Base-by-base conservation (phyloP, 1,140 invertebrate species). In the Fopius arisanus region DNA sequence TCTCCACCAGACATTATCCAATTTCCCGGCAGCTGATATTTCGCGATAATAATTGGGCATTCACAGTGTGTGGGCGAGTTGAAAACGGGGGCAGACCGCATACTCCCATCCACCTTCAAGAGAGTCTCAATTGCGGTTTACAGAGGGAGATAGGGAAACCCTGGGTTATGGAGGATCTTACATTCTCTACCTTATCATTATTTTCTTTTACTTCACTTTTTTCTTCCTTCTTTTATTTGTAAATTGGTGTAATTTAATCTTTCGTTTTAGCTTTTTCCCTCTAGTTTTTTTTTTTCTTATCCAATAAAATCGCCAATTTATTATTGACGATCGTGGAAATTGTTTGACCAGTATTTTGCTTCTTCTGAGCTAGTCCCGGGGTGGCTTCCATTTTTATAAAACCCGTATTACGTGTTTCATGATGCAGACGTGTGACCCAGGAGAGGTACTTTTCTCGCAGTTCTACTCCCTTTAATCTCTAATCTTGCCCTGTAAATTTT, bases 31-130 rank as follows among this genome's bases (percentile, higher is more conserved):
- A 80, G 83, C 33, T 71, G 67, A 83, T 82, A 82, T 81, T 83
- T 80, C 78, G 78, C 76, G 78, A 81, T 80, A 82, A 84, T 84
- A 84, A 84, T 84, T 84, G 82, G 82, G 81, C 80, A 83, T 82
- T 84, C 81, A 84, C 4, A 21, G 33, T 31, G 63, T 33, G 63
- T 66, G 63, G 63, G 63, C 33, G 33, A 31, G 63, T 66, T 66
- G 63, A 40, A 66, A 40, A 66, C 16, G 31, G 63, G 63, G 31
- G 31, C 28, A 66, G 63, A 66, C 54, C 54, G 28, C n/a, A 65
- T 33, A 65, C 14, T n/a, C 28, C n/a, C 14, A 14, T 65, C 10
- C 29, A 33, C 26, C 29, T 65, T 65, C 31, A 31, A 65, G 54
- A 59, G 62, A 31, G 62, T 65, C 62, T 31, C 62, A 65, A 65